phyloP scores from a whole-genome alignment of 2,888 invertebrate genomes.

The Acleris cristana region DNA sequence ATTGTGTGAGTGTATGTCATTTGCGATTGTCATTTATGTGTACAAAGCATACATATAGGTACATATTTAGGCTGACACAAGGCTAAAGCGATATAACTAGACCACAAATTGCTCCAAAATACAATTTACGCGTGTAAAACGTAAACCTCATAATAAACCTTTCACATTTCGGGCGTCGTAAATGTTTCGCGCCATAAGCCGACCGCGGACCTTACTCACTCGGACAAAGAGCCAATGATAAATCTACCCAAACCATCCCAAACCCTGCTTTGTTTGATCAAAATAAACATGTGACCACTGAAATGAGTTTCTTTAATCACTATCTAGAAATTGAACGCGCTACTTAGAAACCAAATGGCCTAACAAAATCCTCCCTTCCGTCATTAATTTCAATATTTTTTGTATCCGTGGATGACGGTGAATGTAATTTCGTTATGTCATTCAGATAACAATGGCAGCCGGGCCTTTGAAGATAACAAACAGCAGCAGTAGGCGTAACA shows the following conservation, averaged over 20 bases:
- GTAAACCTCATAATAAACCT: constrained; percentile 19
- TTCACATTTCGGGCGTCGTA: constrained; percentile 12
- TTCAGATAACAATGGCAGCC: constrained; percentile 23
- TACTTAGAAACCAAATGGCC: too few species aligned
- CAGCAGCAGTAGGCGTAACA: background rate
- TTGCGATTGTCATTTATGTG: too few species aligned
- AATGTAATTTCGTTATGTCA: constrained; percentile 11
- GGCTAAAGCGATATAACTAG: too few species aligned
- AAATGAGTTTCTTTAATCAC: background rate
- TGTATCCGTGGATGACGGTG: background rate
- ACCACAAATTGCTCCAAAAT: constrained; percentile 1
- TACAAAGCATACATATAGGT: too few species aligned
- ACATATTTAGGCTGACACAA: background rate
- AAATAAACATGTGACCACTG: background rate
- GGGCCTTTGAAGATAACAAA: constrained; percentile 30
- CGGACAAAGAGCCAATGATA: constrained; percentile 12
- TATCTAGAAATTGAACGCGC: too few species aligned
- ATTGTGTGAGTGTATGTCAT: too few species aligned
- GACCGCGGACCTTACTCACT: constrained; percentile 15
- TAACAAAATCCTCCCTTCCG: too few species aligned
- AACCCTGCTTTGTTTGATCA: background rate
- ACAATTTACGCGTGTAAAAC: constrained; percentile 11
- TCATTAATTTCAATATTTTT: too few species aligned
- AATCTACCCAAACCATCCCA: background rate
- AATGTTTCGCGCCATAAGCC: constrained; percentile 18